Evolutionary conservation across 2,113 vertebrate genomes (phyloP).

Genomic region (Mus spicilegus): DNA sequence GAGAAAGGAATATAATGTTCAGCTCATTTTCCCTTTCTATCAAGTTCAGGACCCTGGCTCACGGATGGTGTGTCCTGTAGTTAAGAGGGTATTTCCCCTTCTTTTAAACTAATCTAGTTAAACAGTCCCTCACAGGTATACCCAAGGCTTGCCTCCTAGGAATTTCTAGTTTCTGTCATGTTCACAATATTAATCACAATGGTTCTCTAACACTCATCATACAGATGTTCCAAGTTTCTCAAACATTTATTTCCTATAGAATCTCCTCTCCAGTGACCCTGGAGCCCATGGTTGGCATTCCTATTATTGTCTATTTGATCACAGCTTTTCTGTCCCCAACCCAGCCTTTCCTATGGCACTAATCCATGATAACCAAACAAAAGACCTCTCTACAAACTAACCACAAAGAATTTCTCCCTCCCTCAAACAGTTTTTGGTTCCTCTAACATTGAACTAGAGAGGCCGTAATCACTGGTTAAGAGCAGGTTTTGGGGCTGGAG

Average conservation of each 20-base stretch:
- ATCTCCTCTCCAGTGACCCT: background rate
- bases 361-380: conserved; percentile 21
- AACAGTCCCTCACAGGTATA: background rate
- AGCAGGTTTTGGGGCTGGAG: background rate
- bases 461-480: conserved; percentile 1
- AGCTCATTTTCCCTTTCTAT: background rate
- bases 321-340: background rate
- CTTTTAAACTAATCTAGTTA: background rate
- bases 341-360: background rate
- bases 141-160: background rate
- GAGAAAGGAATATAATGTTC: background rate
- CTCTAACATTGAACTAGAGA: conserved; percentile 16
- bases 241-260: conserved; percentile 38
- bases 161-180: background rate
- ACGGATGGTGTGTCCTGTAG: background rate
- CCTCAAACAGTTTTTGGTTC: conserved; percentile 33
- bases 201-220: conserved; percentile 19
- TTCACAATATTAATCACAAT: no score
- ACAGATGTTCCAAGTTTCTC: conserved; percentile 9
- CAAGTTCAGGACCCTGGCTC: background rate
- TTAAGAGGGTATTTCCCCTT: background rate
- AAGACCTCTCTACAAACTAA: background rate
- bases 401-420: background rate
- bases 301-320: background rate
- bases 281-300: background rate